Percentiles rank a stretch among this genome's conserved stretches.
phyloP scores from a whole-genome alignment of 2,888 invertebrate genomes.

The Griposia aprilina region DNA sequence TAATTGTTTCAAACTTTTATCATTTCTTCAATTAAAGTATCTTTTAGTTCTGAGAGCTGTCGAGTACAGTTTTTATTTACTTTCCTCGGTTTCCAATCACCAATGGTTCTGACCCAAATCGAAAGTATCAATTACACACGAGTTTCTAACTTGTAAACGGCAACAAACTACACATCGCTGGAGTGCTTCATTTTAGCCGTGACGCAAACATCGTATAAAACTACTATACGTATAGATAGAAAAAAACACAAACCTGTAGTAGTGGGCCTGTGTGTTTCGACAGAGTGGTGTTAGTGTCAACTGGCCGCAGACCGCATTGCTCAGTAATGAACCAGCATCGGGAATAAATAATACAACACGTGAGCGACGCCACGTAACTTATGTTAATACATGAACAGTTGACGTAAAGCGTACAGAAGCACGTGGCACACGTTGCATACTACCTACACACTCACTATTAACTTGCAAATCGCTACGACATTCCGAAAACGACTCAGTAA shows the following conservation, averaged over 20 bases:
- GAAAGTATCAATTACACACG: slow-evolving; percentile 68
- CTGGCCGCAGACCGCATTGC: slow-evolving; percentile 67
- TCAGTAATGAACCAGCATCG: slow-evolving; percentile 71
- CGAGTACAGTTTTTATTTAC: slow-evolving; percentile 51
- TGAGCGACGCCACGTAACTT: slow-evolving; percentile 59
- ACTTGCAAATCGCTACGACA: slow-evolving; percentile 33
- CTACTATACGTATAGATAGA: slow-evolving; percentile 60
- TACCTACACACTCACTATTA: slow-evolving; percentile 42
- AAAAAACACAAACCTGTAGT: slow-evolving; percentile 77
- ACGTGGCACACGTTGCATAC: slow-evolving; percentile 60
- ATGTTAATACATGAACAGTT: slow-evolving; percentile 64
- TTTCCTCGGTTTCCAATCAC: slow-evolving; percentile 58
- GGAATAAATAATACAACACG: slow-evolving; percentile 68
- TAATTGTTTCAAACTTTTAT: slow-evolving; percentile 50
- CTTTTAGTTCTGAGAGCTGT: slow-evolving; percentile 26
- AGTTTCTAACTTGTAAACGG: slow-evolving; percentile 67
- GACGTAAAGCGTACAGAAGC: slow-evolving; percentile 56
- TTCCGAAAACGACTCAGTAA: slow-evolving; percentile 41
- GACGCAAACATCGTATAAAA: slow-evolving; percentile 74
- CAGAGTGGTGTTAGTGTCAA: slow-evolving; percentile 72
- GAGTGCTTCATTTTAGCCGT: slow-evolving; percentile 71
- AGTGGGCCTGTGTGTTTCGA: slow-evolving; percentile 70
- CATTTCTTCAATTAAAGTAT: slow-evolving; percentile 35
- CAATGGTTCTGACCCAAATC: slow-evolving; percentile 57
- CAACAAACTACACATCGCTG: slow-evolving; percentile 67